Conservation (phyloP, 2,797 vertebrate species). For the Gobio occitaniae region DNA sequence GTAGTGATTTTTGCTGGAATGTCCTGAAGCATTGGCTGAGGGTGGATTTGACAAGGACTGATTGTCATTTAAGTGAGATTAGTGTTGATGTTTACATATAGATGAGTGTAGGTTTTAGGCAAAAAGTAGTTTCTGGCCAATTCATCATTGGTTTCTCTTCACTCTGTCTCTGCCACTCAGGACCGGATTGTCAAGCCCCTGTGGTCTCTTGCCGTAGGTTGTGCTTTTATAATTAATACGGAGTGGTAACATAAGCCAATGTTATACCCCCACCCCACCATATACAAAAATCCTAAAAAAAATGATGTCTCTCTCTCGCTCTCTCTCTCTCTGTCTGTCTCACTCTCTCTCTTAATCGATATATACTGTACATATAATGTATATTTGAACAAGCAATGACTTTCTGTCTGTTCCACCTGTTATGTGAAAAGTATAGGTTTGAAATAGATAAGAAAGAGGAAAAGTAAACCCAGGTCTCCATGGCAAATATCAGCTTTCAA, state of each 20-base stretch:
- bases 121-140: background rate
- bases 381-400: background rate
- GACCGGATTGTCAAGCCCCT: background rate
- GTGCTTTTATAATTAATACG: background rate
- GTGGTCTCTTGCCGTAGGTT: background rate
- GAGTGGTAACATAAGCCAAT: background rate
- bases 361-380: background rate
- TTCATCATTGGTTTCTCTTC: background rate
- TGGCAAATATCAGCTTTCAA: conserved; percentile 1
- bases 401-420: background rate
- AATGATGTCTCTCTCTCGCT: background rate
- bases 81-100: background rate
- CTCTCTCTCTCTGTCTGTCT: background rate
- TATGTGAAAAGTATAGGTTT: background rate
- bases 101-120: conserved; percentile 1
- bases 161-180: conserved; percentile 11
- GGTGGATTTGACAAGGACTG: background rate
- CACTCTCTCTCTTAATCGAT: background rate
- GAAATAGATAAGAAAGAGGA: background rate
- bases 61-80: conserved; percentile 21
- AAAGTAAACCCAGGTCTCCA: background rate
- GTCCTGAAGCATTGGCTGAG: background rate
- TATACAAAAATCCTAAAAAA: background rate
- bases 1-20: conserved; percentile 1
- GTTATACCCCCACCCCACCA: background rate